Conservation (phyloP, 2,113 vertebrate species). For the Oncorhynchus kisutch region DNA sequence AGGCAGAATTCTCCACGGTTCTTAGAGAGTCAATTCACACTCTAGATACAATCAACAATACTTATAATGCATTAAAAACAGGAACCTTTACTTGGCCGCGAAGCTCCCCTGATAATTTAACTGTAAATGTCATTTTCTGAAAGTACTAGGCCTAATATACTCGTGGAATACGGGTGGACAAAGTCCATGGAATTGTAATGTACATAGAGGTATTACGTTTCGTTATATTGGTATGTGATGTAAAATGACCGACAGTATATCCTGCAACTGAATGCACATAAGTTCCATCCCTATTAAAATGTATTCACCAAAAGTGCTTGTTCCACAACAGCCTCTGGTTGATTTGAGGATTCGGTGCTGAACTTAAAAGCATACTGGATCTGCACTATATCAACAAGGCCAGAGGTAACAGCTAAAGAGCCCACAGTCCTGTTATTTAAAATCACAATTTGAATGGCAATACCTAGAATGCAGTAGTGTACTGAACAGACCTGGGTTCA, state of each 20-base stretch:
- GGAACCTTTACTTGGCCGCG: background rate
- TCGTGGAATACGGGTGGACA: background rate
- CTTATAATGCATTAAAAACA: slow-evolving; percentile 9
- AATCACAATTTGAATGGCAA: too few species aligned
- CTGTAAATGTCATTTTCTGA: background rate
- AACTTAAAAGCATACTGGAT: too few species aligned
- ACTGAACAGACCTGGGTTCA: too few species aligned
- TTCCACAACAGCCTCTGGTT: too few species aligned
- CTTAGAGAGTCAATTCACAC: slow-evolving; percentile 17
- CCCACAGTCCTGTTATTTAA: too few species aligned
- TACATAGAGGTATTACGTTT: background rate
- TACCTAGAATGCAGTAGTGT: too few species aligned
- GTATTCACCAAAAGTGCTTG: too few species aligned
- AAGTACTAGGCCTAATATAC: background rate
- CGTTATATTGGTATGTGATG: background rate
- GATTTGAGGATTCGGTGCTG: too few species aligned
- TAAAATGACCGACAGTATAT: background rate
- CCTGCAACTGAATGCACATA: background rate
- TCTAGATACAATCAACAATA: slow-evolving; percentile 14
- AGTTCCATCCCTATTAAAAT: too few species aligned
- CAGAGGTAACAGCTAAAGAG: too few species aligned
- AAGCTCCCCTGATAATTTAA: background rate
- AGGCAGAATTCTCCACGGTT: slow-evolving; percentile 16
- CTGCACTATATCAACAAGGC: too few species aligned
- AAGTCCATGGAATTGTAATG: background rate